Conservation (phyloP, 2,113 vertebrate genomes). For the Peucedramus taeniatus region DNA sequence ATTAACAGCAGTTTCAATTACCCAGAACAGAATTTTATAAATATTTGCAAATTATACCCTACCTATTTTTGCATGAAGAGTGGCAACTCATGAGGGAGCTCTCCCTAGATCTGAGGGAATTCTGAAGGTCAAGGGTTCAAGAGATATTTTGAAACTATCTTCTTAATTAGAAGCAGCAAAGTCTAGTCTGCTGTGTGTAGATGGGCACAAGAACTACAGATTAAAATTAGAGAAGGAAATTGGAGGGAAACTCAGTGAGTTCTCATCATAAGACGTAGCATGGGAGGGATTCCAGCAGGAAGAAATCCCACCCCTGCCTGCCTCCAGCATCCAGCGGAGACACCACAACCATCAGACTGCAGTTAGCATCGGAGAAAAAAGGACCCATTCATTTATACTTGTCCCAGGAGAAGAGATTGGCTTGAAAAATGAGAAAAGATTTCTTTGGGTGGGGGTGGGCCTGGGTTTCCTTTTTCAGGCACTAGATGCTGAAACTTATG, state of each 20-base stretch:
- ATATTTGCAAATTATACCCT: conserved; percentile 17
- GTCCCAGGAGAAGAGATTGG: not conserved
- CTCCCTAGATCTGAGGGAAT: not conserved
- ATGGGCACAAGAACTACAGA: not conserved
- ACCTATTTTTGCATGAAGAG: conserved; percentile 15
- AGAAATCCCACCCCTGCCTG: not conserved
- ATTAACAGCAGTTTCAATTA: conserved; percentile 37
- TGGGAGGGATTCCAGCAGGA: not conserved
- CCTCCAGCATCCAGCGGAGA: not conserved
- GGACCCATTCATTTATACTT: not conserved
- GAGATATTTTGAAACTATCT: not conserved
- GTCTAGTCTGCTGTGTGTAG: not conserved
- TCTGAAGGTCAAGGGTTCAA: not conserved
- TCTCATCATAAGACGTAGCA: not conserved
- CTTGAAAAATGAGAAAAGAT: not conserved
- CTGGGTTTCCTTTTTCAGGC: not conserved
- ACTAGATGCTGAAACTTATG: not conserved
- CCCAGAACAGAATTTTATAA: conserved; percentile 7
- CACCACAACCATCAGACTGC: not conserved
- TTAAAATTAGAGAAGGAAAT: not conserved
- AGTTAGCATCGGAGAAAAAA: not conserved
- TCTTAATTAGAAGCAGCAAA: conserved; percentile 30
- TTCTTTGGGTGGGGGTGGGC: not conserved
- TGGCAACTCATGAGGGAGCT: not conserved
- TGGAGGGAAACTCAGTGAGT: not conserved